phyloP scores from a whole-genome alignment of 1,140 invertebrate species.

The Tetramorium alpestre region DNA sequence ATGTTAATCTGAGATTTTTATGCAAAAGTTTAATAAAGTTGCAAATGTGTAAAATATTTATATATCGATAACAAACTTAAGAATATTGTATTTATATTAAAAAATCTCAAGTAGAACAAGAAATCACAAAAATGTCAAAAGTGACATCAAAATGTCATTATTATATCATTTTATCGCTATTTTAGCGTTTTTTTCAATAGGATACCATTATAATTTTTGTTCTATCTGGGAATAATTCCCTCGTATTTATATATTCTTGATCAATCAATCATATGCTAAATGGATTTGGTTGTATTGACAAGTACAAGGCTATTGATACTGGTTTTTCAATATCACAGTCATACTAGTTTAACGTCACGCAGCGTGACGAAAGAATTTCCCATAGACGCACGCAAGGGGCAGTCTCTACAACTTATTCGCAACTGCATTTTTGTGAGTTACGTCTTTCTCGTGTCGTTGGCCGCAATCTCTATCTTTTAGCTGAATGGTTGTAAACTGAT shows the following conservation, averaged over 20 bases:
- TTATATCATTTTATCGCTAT: no score
- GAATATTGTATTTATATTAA: no score
- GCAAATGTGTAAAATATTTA: neutral
- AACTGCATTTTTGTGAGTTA: neutral
- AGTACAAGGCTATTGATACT: constrained; percentile 23
- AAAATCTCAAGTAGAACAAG: no score
- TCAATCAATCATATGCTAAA: neutral
- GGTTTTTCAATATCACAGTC: constrained; percentile 1
- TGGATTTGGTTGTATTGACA: neutral
- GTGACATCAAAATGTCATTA: no score
- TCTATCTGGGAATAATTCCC: neutral
- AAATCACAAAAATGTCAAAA: no score
- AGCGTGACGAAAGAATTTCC: constrained; percentile 19
- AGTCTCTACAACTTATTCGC: neutral
- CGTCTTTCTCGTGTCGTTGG: neutral
- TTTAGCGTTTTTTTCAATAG: no score
- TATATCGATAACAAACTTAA: neutral
- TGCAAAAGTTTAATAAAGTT: neutral
- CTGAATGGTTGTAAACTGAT: neutral
- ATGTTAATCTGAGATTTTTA: neutral
- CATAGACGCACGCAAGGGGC: neutral
- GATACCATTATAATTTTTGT: no score
- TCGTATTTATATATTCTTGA: neutral
- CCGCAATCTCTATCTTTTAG: neutral
- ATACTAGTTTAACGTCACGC: constrained; percentile 2